These are phyloP conservation scores for Drosophila albomicans DNA, from an alignment of 1,140 invertebrate species.

Conservation along the genomic window DNA sequence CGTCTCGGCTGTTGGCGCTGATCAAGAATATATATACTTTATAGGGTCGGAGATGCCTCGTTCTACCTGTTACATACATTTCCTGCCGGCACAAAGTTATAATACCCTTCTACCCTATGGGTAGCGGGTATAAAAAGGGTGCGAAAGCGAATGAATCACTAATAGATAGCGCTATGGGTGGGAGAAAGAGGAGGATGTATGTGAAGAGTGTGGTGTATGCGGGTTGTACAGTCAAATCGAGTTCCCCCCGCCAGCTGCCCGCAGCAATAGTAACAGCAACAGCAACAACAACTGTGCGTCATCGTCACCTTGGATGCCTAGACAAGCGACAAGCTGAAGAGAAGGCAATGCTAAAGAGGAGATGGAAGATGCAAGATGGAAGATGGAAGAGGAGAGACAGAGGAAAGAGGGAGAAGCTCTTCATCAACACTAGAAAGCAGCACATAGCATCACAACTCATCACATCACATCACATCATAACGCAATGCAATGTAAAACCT, in stretches of 20 bases:
- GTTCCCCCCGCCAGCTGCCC: neutral
- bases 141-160: neutral
- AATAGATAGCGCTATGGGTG: neutral
- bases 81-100: too few species aligned
- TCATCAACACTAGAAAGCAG: conserved; percentile 48
- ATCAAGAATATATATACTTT: too few species aligned
- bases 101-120: too few species aligned
- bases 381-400: neutral
- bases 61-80: too few species aligned
- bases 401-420: conserved; percentile 27
- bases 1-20: too few species aligned
- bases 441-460: conserved; percentile 25
- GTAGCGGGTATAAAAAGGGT: too few species aligned
- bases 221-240: conserved; percentile 15
- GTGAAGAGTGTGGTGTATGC: conserved; percentile 12
- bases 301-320: conserved; percentile 45
- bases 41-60: too few species aligned
- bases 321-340: neutral
- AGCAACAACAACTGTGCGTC: conserved; percentile 35
- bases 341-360: too few species aligned
- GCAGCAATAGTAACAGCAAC: neutral
- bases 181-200: neutral
- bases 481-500: conserved; percentile 1
- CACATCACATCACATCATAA: conserved; percentile 3
- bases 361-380: neutral